These are phyloP conservation scores for Stratiomys singularior DNA, from an alignment of 2,888 invertebrate species.

Conservation along the genomic window DNA sequence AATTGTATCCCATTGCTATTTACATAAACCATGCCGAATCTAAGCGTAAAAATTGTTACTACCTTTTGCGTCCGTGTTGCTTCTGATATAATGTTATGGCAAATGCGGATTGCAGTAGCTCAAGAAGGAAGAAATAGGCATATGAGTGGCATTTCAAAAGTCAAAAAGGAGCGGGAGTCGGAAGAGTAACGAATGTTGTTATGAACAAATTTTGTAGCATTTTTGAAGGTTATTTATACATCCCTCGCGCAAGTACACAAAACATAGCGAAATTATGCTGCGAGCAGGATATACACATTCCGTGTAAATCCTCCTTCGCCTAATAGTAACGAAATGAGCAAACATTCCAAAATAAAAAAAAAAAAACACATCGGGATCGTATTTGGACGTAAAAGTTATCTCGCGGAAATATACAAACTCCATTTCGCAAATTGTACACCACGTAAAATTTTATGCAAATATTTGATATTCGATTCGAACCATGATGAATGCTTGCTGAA, in stretches of 20 bases:
- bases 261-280: slow-evolving; percentile 11
- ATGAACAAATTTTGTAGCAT: slow-evolving; percentile 12
- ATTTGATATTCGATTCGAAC: slow-evolving; percentile 37
- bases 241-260: background rate
- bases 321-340: background rate
- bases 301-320: background rate
- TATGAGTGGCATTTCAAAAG: background rate
- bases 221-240: background rate
- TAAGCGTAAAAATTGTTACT: background rate
- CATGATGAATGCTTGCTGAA: background rate
- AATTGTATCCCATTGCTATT: slow-evolving; percentile 15
- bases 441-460: slow-evolving; percentile 33
- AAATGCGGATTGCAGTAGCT: too few relatives aligned
- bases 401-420: background rate
- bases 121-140: background rate
- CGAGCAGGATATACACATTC: background rate
- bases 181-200: background rate
- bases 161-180: background rate
- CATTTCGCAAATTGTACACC: slow-evolving; percentile 36
- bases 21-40: background rate
- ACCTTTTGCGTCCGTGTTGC: too few relatives aligned
- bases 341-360: background rate
- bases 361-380: background rate
- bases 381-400: background rate
- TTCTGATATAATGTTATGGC: background rate